Conservation (phyloP, 2,113 vertebrate genomes). For the Enhydra lutris region DNA sequence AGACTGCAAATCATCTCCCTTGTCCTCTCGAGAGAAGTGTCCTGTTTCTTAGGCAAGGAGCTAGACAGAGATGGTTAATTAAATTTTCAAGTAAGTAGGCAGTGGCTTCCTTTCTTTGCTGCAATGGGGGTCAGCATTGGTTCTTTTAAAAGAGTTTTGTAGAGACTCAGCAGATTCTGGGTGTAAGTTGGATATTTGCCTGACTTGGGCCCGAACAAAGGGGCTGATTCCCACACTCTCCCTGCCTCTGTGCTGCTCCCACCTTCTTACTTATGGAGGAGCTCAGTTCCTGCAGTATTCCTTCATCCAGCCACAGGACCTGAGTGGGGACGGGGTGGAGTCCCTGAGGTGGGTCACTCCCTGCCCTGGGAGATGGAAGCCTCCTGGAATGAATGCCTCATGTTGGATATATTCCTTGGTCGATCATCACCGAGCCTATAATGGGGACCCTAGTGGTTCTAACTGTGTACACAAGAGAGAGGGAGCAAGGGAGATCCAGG, state of each 20-base stretch:
- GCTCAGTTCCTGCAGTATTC: background rate
- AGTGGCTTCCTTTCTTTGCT: background rate
- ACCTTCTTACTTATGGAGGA: background rate
- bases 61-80: constrained; percentile 28
- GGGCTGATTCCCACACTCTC: background rate
- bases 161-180: background rate
- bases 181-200: background rate
- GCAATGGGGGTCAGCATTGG: background rate
- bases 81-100: constrained; percentile 23
- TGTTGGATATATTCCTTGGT: background rate
- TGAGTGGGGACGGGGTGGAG: background rate
- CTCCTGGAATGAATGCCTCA: background rate
- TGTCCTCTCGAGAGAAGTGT: background rate
- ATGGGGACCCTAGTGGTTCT: background rate
- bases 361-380: background rate
- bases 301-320: background rate
- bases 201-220: background rate
- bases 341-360: background rate
- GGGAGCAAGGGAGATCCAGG: background rate
- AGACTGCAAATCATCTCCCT: background rate
- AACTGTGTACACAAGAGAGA: background rate
- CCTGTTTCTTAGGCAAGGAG: constrained; percentile 14
- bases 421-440: background rate
- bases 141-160: background rate
- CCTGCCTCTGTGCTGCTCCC: background rate